A percentile compares a stretch with the other conserved stretches of the same genome.
phyloP scores from a whole-genome alignment of 37 sponge, comb jelly and placozoan species.

The Petrosia ficiformis region DNA sequence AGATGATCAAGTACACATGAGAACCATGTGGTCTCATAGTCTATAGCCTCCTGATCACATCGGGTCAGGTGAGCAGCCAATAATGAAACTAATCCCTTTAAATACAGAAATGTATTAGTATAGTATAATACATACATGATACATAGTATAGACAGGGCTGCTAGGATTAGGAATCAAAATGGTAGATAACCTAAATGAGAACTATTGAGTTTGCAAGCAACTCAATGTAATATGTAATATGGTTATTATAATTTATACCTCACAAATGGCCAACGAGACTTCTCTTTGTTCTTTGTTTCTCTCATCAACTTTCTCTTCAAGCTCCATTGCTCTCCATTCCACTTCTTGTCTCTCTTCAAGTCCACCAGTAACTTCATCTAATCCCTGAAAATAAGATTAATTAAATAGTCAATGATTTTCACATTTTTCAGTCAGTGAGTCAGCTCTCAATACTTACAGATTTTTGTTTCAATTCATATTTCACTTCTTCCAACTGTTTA shows the following conservation, averaged over 20 bases:
- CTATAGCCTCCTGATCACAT: constrained; percentile 58
- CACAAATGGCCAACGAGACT: constrained; percentile 42
- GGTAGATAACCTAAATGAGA: too few relatives aligned
- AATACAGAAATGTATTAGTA: neutral
- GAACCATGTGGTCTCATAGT: constrained; percentile 73
- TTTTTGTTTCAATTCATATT: constrained; percentile 44
- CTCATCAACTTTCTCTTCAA: constrained; percentile 60
- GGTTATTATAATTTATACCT: neutral
- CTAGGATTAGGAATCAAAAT: too few relatives aligned
- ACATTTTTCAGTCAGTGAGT: neutral
- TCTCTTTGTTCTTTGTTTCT: constrained; percentile 46
- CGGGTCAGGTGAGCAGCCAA: constrained; percentile 50
- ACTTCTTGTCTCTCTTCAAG: constrained; percentile 47
- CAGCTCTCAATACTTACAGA: neutral
- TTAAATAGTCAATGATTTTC: neutral
- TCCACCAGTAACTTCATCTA: constrained; percentile 71
- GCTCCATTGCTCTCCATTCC: constrained; percentile 25
- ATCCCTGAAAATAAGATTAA: constrained; percentile 8
- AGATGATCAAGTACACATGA: constrained; percentile 49
- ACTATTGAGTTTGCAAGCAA: too few relatives aligned
- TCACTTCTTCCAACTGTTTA: constrained; percentile 41
- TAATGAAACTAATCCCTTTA: constrained; percentile 36
- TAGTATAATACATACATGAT: too few relatives aligned
- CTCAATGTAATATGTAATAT: too few relatives aligned
- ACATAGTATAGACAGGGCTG: too few relatives aligned